These are phyloP conservation scores for Mamestra configurata DNA, from an alignment of 1,140 invertebrate species.

Conservation along the genomic window DNA sequence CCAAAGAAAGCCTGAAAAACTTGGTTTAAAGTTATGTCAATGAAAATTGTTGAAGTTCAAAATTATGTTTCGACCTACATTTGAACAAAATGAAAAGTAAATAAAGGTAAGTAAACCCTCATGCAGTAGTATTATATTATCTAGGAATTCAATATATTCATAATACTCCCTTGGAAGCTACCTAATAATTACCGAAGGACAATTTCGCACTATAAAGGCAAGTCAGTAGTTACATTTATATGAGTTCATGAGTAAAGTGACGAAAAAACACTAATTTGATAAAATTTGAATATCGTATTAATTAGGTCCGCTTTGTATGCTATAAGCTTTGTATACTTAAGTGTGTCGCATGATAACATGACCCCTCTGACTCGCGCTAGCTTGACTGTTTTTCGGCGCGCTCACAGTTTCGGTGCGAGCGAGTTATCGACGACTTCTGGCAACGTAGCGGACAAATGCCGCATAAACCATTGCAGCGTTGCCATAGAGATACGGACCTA, in stretches of 20 bases:
- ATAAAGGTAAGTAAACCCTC: too few relatives aligned
- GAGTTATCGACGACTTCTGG: constrained; percentile 31
- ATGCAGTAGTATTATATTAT: neutral
- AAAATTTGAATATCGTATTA: constrained; percentile 17
- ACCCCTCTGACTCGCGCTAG: neutral
- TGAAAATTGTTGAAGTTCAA: too few relatives aligned
- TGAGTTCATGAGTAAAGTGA: neutral
- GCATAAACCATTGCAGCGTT: constrained; percentile 60
- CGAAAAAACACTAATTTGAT: neutral
- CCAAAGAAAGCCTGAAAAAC: too few relatives aligned
- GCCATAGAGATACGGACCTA: constrained; percentile 55
- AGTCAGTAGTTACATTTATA: neutral
- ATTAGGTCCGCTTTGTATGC: constrained; percentile 24
- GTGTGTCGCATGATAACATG: constrained; percentile 42
- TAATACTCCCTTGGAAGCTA: neutral
- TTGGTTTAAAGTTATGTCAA: too few relatives aligned
- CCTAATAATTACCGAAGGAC: neutral
- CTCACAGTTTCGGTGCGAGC: neutral
- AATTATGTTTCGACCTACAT: too few relatives aligned
- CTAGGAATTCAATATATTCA: neutral
- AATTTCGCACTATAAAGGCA: neutral
- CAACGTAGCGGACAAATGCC: constrained; percentile 46
- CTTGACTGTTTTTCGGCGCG: neutral
- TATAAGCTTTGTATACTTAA: constrained; percentile 24
- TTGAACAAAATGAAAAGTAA: too few relatives aligned